A percentile compares a stretch with the other conserved stretches of the same genome.
These are phyloP conservation scores for Megalops cyprinoides DNA, from an alignment of 2,797 vertebrate species.

Conservation along the genomic window DNA sequence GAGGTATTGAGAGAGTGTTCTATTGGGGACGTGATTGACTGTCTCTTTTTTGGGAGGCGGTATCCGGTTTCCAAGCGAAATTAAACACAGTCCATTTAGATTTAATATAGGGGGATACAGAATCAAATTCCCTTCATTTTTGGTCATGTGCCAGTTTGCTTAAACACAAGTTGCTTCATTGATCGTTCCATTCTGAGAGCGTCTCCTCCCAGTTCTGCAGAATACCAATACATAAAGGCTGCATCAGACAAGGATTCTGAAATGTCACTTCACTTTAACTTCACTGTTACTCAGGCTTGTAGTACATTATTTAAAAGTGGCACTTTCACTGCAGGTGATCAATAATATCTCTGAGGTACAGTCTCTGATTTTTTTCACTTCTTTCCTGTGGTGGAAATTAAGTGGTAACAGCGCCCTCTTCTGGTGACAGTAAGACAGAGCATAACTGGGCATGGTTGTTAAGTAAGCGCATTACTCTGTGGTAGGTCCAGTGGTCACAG, in stretches of 20 bases:
- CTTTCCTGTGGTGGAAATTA: background rate
- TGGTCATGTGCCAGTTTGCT: background rate
- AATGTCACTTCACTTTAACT: background rate
- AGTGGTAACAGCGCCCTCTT: slow-evolving; percentile 5
- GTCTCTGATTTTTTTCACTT: background rate
- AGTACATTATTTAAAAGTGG: background rate
- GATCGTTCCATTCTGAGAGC: background rate
- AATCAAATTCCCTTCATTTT: no score
- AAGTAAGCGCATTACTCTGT: background rate
- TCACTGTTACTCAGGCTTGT: background rate
- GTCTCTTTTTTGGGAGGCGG: no score
- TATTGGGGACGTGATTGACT: background rate
- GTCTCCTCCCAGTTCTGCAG: background rate
- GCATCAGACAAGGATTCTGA: background rate
- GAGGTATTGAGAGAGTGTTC: background rate
- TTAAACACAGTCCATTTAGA: no score
- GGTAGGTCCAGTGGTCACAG: background rate
- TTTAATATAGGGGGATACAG: no score
- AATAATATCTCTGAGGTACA: background rate
- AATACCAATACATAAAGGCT: no score
- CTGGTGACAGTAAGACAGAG: background rate
- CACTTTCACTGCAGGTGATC: background rate
- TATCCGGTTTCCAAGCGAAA: background rate
- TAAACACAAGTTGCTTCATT: background rate
- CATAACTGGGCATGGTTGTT: background rate